Evolutionary conservation across 2,888 invertebrate genomes (phyloP), one percentile per base, ranked within the genome.

Genomic region (Lasioglossum pauxillum): DNA sequence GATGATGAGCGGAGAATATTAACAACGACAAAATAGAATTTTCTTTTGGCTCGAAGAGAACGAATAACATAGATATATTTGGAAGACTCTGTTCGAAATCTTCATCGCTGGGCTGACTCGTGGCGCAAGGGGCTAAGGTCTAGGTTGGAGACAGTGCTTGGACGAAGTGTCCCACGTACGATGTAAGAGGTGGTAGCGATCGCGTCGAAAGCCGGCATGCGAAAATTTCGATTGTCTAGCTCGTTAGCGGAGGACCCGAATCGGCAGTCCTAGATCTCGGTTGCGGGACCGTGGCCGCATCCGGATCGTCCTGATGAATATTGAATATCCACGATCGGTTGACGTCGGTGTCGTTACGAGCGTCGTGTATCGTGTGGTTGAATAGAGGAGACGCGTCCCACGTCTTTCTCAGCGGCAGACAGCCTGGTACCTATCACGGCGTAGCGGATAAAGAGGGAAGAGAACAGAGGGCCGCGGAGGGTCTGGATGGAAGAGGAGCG

Each of bases 331-430:
- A n/a, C 82, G 67, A n/a, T n/a, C 46, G 57, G 49, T 72, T 31
- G 64, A 75, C 60, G 67, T 60, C 23, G 53, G 53, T 53, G 46
- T 76, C 81, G 78, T 85, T 81, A 85, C 82, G 67, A 67, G 69
- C 35, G 38, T 31, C 69, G 49, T 67, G 75, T 73, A 46, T 41
- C 67, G 53, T n/a, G 46, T 2, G 64, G 67, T 85, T 60, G 60
- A 27, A 60, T 60, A 60, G 60, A 27, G 27, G 27, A 64, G 27
- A 75, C 74, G 46, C 83, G 49, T 85, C 85, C 89, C 90, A 90
- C 90, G 85, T 90, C 90, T 90, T 85, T 87, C 89, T 89, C 85
- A 76, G 49, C 76, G 75, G 80, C 83, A 89, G 89, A 89, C 90
- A 90, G 89, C 86, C 78, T 89, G 90, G 84, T 90, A 89, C 89